Evolutionary conservation across 2,888 invertebrate genomes (phyloP).

Genomic region (Sinohyriopsis cumingii): DNA sequence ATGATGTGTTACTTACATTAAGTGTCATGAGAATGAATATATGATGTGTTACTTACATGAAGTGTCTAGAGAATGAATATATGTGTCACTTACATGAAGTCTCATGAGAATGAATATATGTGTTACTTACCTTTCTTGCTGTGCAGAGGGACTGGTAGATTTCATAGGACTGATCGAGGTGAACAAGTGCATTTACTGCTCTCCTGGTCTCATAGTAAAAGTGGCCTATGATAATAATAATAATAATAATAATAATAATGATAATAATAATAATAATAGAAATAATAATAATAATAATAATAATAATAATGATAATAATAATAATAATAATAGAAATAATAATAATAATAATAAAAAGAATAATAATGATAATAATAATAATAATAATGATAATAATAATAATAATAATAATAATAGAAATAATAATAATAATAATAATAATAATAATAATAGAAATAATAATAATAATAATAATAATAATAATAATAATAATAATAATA

Average conservation of each 20-base stretch:
- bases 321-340: background rate
- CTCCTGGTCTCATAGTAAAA: conserved; percentile 65
- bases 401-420: conserved; percentile 13
- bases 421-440: background rate
- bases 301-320: background rate
- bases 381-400: background rate
- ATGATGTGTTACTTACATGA: too few relatives aligned
- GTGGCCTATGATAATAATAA: conserved; percentile 52
- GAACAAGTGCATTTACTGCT: conserved; percentile 67
- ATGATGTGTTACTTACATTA: too few relatives aligned
- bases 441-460: background rate
- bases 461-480: background rate
- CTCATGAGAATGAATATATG: too few relatives aligned
- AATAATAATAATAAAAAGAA: background rate
- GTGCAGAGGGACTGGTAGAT: conserved; percentile 63
- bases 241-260: background rate
- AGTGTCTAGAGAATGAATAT: too few relatives aligned
- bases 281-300: background rate
- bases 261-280: background rate
- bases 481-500: background rate
- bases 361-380: background rate
- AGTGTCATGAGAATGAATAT: too few relatives aligned
- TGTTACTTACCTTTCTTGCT: conserved; percentile 52
- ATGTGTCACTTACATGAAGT: too few relatives aligned
- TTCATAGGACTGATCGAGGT: conserved; percentile 67